Evolutionary conservation across 2,797 vertebrate species (phyloP), one percentile per base, ranked within the genome.

Genomic region (Halcyon badia): DNA sequence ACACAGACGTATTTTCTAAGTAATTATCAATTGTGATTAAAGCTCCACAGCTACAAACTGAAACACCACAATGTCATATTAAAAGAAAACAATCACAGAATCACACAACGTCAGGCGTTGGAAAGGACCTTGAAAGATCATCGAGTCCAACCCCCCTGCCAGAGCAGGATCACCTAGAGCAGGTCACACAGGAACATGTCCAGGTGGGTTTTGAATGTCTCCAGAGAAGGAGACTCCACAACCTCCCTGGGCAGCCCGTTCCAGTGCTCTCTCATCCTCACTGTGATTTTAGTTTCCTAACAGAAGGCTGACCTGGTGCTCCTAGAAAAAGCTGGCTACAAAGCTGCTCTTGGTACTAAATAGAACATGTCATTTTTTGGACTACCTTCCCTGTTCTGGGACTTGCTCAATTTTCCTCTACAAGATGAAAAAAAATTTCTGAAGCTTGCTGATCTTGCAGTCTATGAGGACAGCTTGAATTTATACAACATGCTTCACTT

Each of bases 391-490:
- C 64, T 92, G 33, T 71, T 89, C 61, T 83, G 60, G 22, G 68
- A 75, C 75, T 94, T 80, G 24, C 15, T 94, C 60, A 37, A 35
- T 65, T 78, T 85, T 92, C 25, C 26, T 82, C 64, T 71, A 62
- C 24, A 61, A 85, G 44, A 58, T 2, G 5, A 92, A 92, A 83
- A 30, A 89, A 6, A 75, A 78, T 87, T 85, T 80, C 78, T 49
- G 78, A 90, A 92, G 57, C 49, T 94, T 94, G 87, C 72, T 96
- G 87, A 92, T 87, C 54, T 89, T 83, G 92, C 79, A 89, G 48
- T 58, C 61, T 94, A 35, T 9, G 52, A 78, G 44, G 57, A 71
- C 31, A 89, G 71, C 9, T 48, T 89, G 49, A 56, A 75, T 94
- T 94, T 81, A 78, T 56, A 71, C 71, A 87, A 52, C 12, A 61